Conservation (phyloP, 2,888 invertebrate genomes). For the Dynastes maya region DNA sequence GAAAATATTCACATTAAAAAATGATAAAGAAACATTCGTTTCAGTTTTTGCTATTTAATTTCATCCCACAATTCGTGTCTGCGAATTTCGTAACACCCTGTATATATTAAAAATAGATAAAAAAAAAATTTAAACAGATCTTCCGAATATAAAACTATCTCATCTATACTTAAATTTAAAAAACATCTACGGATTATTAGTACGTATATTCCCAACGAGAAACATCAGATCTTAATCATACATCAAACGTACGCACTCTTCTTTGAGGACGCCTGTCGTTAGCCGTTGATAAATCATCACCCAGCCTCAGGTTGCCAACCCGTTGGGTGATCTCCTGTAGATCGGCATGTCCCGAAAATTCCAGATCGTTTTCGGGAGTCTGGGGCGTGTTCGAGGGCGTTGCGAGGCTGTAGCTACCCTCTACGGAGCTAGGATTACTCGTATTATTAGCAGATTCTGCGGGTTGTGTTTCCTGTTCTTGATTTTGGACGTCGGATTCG, state of each 20-base stretch:
- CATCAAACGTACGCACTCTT: slow-evolving; percentile 36
- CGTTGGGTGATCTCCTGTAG: slow-evolving; percentile 62
- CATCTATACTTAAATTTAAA: not conserved
- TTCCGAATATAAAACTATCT: no score
- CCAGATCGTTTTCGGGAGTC: slow-evolving; percentile 63
- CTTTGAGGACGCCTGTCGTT: slow-evolving; percentile 10
- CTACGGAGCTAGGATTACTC: slow-evolving; percentile 46
- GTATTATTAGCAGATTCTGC: slow-evolving; percentile 34
- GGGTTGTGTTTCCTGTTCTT: slow-evolving; percentile 36
- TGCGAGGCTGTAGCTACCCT: slow-evolving; percentile 53
- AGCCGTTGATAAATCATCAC: slow-evolving; percentile 33
- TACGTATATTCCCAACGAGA: not conserved
- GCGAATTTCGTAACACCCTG: no score
- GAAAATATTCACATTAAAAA: no score
- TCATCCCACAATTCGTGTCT: no score
- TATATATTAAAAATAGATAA: no score
- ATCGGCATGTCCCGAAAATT: slow-evolving; percentile 63
- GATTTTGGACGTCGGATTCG: slow-evolving; percentile 53
- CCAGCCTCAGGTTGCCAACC: slow-evolving; percentile 61
- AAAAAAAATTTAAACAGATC: no score
- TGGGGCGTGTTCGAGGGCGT: slow-evolving; percentile 65
- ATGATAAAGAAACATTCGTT: no score
- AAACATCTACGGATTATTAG: not conserved
- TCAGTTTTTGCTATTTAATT: no score
- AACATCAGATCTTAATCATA: slow-evolving; percentile 2